Conservation (phyloP, 2,888 invertebrate genomes). For the Nomada ruficornis region DNA sequence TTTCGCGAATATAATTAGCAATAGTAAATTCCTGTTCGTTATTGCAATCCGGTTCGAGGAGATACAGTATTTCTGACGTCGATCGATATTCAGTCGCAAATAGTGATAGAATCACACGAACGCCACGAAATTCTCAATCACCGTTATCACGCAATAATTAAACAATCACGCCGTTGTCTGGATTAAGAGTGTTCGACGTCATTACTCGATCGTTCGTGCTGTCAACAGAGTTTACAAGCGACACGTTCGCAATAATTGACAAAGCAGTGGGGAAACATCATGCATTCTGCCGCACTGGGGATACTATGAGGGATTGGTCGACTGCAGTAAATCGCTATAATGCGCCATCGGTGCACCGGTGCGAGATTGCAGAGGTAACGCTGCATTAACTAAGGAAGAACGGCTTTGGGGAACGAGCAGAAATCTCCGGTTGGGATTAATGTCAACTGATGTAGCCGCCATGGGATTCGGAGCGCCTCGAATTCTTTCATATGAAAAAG, state of each 20-base stretch:
- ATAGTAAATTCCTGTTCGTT: background rate
- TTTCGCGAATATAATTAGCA: too few species aligned
- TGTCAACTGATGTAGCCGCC: background rate
- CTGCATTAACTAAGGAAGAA: conserved; percentile 38
- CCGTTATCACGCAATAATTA: conserved; percentile 29
- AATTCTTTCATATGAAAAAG: background rate
- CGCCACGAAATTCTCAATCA: conserved; percentile 11
- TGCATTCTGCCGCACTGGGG: conserved; percentile 42
- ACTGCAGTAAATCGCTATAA: conserved; percentile 66
- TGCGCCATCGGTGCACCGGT: conserved; percentile 26
- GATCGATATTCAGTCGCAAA: background rate
- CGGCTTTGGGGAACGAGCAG: conserved; percentile 13
- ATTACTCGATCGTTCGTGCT: conserved; percentile 18
- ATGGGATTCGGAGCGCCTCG: background rate
- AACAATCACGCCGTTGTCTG: conserved; percentile 31
- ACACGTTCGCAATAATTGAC: conserved; percentile 45
- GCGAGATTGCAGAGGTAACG: conserved; percentile 41
- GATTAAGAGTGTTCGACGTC: conserved; percentile 47
- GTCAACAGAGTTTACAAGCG: conserved; percentile 11
- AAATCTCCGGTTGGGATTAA: conserved; percentile 33
- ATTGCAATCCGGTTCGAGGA: background rate
- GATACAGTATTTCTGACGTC: too few species aligned
- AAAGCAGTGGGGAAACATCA: conserved; percentile 29
- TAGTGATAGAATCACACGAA: background rate
- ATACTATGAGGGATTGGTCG: conserved; percentile 54